Conservation (phyloP, 53 echinoderm and acorn worm genomes). For the Mesocentrotus franciscanus region DNA sequence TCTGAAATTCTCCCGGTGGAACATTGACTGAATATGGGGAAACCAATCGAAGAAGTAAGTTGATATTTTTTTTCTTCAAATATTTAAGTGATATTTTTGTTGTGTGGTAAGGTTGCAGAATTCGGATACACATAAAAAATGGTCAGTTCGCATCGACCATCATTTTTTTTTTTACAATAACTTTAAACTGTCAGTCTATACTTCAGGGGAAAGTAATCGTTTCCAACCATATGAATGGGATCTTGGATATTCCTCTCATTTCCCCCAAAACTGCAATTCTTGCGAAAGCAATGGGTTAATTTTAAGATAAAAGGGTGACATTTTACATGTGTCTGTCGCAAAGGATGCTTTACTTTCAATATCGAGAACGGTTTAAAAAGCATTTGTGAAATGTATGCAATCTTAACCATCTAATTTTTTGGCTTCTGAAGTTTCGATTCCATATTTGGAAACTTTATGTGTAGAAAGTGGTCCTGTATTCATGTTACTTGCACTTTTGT, state of each 20-base stretch:
- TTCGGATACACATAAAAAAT: background rate
- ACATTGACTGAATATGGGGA: constrained; percentile 11
- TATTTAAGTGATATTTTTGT: background rate
- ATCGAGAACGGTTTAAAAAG: too few relatives aligned
- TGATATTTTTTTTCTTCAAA: background rate
- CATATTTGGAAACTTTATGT: too few relatives aligned
- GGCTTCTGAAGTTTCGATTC: too few relatives aligned
- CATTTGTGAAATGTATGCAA: too few relatives aligned
- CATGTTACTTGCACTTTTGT: too few relatives aligned
- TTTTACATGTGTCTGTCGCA: too few relatives aligned
- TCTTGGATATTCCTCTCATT: background rate
- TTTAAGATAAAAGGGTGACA: too few relatives aligned
- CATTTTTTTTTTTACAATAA: background rate
- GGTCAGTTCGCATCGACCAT: background rate
- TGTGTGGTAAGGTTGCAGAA: background rate
- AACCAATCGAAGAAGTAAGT: background rate
- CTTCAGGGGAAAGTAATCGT: background rate
- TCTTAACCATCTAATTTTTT: too few relatives aligned
- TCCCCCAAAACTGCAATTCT: too few relatives aligned
- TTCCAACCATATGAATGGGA: background rate
- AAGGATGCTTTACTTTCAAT: too few relatives aligned
- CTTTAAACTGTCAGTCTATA: background rate
- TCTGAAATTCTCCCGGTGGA: background rate
- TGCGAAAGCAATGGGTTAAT: too few relatives aligned
- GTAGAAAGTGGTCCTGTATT: too few relatives aligned